phyloP scores from a whole-genome alignment of 2,797 vertebrate genomes.

The Nannoperca australis region DNA sequence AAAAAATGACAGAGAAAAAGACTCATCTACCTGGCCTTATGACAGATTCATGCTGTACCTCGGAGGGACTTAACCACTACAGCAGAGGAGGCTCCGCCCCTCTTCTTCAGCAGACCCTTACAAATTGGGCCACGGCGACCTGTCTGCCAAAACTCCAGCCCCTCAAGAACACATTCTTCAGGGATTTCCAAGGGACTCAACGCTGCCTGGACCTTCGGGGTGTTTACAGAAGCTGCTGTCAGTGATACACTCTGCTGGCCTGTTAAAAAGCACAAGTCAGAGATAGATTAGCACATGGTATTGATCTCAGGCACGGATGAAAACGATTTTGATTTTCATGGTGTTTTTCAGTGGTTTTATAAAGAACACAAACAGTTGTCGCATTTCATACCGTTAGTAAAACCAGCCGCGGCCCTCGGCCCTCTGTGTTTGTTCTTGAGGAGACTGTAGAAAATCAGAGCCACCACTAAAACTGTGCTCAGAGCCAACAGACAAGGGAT shows the following conservation, averaged over 20 bases:
- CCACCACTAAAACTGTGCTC: constrained; percentile 72
- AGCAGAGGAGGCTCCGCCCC: constrained; percentile 48
- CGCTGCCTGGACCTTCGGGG: constrained; percentile 39
- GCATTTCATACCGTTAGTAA: constrained; percentile 30
- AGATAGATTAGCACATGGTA: constrained; percentile 7
- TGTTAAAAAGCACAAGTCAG: constrained; percentile 35
- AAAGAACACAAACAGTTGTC: background rate
- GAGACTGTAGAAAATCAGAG: constrained; percentile 73
- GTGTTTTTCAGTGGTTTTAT: background rate
- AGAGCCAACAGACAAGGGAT: constrained; percentile 76
- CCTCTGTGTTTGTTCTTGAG: constrained; percentile 56
- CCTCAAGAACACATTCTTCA: constrained; percentile 63
- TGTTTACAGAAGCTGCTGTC: constrained; percentile 13
- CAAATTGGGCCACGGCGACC: constrained; percentile 78
- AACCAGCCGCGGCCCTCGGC: constrained; percentile 5
- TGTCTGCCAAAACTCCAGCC: constrained; percentile 70
- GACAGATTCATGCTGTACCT: constrained; percentile 55
- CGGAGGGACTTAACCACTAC: constrained; percentile 77
- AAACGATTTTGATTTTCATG: background rate
- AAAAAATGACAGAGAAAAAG: no score
- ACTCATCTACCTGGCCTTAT: background rate
- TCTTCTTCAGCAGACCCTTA: constrained; percentile 67
- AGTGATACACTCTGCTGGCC: constrained; percentile 43
- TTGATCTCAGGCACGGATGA: background rate
- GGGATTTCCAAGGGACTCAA: constrained; percentile 76